Evolutionary conservation across 2,888 invertebrate genomes (phyloP), one percentile per base, ranked within the genome.

Genomic region (Pogonocherus hispidulus): DNA sequence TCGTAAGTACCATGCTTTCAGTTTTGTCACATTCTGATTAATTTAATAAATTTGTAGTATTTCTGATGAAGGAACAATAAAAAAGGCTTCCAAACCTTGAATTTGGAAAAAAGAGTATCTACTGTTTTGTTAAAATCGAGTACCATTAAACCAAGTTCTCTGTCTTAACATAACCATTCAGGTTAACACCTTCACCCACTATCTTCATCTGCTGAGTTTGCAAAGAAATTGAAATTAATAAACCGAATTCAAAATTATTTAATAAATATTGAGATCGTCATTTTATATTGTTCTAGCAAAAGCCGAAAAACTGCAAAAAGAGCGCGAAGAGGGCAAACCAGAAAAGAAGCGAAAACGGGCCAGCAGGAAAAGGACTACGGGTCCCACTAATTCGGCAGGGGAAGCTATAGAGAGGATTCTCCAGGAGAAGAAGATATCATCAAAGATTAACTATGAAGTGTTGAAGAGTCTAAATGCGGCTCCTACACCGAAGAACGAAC

Each of bases 361-460:
- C 0, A 87, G 87, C 63, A 90, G 89, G 77, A 91, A 91, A 80
- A 91, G 91, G 76, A 87, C 87, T 86, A 88, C 90, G 47, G 90
- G 89, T 37, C 92, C 92, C 0, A 91, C 93, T 0, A 89, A 86
- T 66, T 91, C 91, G 0, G 90, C 90, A 63, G 95, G 94, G 2
- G 98, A 98, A 86, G 73, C 73, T 27, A 75, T 74, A 49, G 75
- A 75, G 35, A 74, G 72, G 41, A 75, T 74, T 14, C 46, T 74
- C 6, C 95, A 94, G 76, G 98, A 98, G 83, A 97, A 97, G 86
- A 95, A 95, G 82, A 93, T 99, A 74, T 99, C 99, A 2, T 92
- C 91, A 3, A 99, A 99, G 88, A 98, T 99, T 63, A 98, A 99
- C 86, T 99, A 99, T 82, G 98, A 99, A 77, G 98, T 98, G 41